Evolutionary conservation across 2,888 invertebrate genomes (phyloP).

Genomic region (Lasioglossum morio): DNA sequence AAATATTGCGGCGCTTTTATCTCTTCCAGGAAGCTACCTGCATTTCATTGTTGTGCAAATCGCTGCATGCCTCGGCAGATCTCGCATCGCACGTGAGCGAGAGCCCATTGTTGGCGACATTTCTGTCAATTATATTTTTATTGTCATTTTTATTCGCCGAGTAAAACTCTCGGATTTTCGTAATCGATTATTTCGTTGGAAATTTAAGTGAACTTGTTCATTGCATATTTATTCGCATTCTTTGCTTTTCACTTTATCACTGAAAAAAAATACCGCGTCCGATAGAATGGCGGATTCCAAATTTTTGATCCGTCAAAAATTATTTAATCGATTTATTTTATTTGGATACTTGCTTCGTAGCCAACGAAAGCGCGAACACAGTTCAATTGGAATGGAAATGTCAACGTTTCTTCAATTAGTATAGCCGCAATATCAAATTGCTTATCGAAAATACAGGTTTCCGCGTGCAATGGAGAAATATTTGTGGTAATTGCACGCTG

Average conservation of each 20-base stretch:
- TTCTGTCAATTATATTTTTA: not conserved
- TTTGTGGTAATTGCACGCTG: not conserved
- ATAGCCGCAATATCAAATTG: not conserved
- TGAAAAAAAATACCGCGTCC: not conserved
- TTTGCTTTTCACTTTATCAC: not conserved
- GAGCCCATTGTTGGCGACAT: not conserved
- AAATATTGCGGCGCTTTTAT: conserved; percentile 7
- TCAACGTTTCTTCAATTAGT: not conserved
- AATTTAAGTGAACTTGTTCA: not conserved
- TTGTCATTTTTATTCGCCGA: not conserved
- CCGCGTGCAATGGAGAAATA: not conserved
- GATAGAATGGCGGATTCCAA: not conserved
- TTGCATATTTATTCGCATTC: not conserved
- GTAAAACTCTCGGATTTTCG: not conserved
- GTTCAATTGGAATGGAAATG: not conserved
- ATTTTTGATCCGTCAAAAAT: too few relatives aligned
- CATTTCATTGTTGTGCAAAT: not conserved
- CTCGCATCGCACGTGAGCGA: not conserved
- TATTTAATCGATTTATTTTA: too few relatives aligned
- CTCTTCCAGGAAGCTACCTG: not conserved
- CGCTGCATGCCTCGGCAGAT: not conserved
- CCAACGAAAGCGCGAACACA: not conserved
- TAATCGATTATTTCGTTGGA: not conserved
- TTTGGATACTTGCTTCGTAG: too few relatives aligned
- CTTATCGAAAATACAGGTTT: conserved; percentile 1